Evolutionary conservation across 2,113 vertebrate genomes (phyloP).

Genomic region (Syngnathoides biaculeatus): DNA sequence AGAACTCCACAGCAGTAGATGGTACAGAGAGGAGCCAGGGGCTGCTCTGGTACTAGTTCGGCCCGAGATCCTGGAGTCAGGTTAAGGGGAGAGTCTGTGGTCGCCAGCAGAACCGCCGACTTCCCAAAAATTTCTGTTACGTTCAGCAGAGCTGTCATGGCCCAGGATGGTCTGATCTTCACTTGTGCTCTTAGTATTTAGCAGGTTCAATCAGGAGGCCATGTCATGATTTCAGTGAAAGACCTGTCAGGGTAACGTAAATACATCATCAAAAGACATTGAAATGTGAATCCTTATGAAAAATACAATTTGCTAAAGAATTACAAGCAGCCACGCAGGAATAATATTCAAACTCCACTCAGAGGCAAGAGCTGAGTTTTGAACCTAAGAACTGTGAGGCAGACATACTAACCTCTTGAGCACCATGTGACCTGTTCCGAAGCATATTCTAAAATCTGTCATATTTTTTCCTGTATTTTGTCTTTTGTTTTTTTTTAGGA

Average conservation of each 20-base stretch:
- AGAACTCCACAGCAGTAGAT: constrained; percentile 71
- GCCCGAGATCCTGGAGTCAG: constrained; percentile 39
- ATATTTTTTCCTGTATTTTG: no score
- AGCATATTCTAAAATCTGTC: no score
- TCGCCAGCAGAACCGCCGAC: constrained; percentile 25
- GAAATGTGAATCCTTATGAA: neutral
- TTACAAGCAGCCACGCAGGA: no score
- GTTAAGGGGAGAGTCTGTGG: constrained; percentile 49
- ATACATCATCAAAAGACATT: neutral
- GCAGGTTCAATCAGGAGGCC: constrained; percentile 35
- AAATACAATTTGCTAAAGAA: no score
- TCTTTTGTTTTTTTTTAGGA: no score
- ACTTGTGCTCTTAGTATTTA: constrained; percentile 11
- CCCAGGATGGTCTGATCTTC: constrained; percentile 25
- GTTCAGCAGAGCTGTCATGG: constrained; percentile 50
- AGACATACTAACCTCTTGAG: no score
- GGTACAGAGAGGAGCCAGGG: constrained; percentile 65
- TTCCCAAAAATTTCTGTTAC: constrained; percentile 48
- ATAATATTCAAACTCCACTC: no score
- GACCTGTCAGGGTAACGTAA: constrained; percentile 25
- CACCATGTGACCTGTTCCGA: no score
- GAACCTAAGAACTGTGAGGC: no score
- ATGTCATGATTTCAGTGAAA: constrained; percentile 23
- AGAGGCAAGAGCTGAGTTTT: no score
- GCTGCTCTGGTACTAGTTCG: constrained; percentile 16